phyloP scores from a whole-genome alignment of 2,113 vertebrate species.

The Lathamus discolor region DNA sequence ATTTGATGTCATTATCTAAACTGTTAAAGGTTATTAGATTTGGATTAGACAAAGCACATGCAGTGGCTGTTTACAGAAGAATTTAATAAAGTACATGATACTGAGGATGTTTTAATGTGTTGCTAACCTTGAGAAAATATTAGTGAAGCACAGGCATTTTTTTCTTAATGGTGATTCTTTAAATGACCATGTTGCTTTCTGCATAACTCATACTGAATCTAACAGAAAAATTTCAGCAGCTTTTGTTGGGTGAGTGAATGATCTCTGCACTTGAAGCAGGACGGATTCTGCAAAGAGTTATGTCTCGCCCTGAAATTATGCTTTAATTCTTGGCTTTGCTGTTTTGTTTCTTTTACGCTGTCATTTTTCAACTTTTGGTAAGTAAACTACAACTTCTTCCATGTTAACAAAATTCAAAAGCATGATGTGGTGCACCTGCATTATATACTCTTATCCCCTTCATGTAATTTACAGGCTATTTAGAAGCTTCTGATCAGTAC shows the following conservation, averaged over 20 bases:
- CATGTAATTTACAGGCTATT: background rate
- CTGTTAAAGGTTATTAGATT: slow-evolving; percentile 70
- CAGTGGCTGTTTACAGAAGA: slow-evolving; percentile 36
- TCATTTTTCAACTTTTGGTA: slow-evolving; percentile 74
- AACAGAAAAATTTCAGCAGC: background rate
- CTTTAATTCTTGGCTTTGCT: slow-evolving; percentile 67
- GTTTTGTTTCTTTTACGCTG: slow-evolving; percentile 70
- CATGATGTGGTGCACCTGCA: background rate
- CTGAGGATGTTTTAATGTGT: background rate
- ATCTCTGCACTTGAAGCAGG: background rate
- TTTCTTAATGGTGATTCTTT: background rate
- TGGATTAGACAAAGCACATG: background rate
- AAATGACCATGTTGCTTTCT: slow-evolving; percentile 41
- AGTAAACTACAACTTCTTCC: slow-evolving; percentile 50
- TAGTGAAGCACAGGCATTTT: background rate
- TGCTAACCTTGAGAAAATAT: background rate
- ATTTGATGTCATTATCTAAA: background rate
- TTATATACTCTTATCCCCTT: background rate
- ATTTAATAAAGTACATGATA: background rate
- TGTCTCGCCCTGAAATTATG: slow-evolving; percentile 14
- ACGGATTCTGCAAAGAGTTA: background rate
- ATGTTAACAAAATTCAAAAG: background rate
- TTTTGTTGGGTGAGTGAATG: background rate
- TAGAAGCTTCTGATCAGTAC: background rate
- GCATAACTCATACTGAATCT: background rate